Base-by-base conservation (phyloP, 2,888 invertebrate species). In the Zelleria hepariella region DNA sequence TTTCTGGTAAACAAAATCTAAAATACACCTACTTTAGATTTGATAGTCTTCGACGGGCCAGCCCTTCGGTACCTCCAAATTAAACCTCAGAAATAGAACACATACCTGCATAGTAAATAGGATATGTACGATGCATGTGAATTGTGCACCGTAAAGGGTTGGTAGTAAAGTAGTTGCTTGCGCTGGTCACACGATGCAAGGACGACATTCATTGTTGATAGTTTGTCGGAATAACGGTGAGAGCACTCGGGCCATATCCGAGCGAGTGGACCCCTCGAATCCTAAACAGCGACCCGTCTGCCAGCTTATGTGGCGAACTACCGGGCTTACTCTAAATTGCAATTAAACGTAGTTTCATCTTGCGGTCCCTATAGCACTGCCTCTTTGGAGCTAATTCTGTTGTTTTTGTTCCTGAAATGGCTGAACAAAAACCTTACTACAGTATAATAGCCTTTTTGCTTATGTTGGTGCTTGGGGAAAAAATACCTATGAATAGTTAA, bases 311-410 rank as follows among this genome's bases (percentile, higher is more conserved):
- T 74, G 74, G 75, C 73, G 72, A 81, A 76, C 73, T 68, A 47
- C 72, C 68, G 70, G 67, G 80, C 76, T 84, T 82, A 82, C 74
- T 75, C 77, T 78, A 77, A 80, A 83, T 80, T 82, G 79, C 78
- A 81, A 80, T 80, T 79, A 79, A 51, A 51, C 51, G 51, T 51
- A 51, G 51, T 51, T 51, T 51, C 51, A 51, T 42, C 51, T 51
- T 51, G 51, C 8, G 51, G 51, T 20, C 51, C 2, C 21, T 23
- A 23, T 42, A 1, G 32, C 51, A 10, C 51, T 51, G 51, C 23
- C 51, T 10, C 21, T 23, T 21, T 42, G 32, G 15, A 20, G 51
- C 5, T 51, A 51, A 51, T 10, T 51, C 8, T 21, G 21, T 10
- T 23, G 51, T 20, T 51, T 51, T 51, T 21, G 23, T 51, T 21